Evolutionary conservation across 53 echinoderm and acorn worm genomes (phyloP).

Genomic region (Henricia sp.): DNA sequence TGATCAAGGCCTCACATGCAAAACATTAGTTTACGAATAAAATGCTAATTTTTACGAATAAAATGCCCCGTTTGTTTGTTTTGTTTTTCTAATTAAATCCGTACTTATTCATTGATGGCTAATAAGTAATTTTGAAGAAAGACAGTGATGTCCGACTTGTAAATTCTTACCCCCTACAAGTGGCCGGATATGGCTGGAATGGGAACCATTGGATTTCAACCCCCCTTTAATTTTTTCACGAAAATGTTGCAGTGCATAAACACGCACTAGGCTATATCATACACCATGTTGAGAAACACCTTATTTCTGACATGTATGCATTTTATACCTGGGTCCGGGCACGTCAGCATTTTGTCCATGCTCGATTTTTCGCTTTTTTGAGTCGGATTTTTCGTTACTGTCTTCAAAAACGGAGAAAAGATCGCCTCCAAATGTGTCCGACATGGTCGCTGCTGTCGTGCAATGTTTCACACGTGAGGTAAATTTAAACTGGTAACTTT

Average conservation of each 20-base stretch:
- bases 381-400: neutral
- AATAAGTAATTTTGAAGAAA: too few species aligned
- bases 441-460: slow-evolving; percentile 23
- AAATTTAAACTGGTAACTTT: neutral
- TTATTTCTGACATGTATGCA: too few species aligned
- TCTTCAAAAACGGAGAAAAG: slow-evolving; percentile 85
- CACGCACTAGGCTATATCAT: neutral
- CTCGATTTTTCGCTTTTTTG: slow-evolving; percentile 5
- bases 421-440: slow-evolving; percentile 79
- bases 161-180: too few species aligned
- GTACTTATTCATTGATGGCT: too few species aligned
- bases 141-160: too few species aligned
- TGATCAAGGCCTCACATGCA: too few species aligned
- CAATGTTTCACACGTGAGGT: neutral
- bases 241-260: slow-evolving; percentile 4
- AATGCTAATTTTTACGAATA: too few species aligned
- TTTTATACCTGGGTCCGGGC: slow-evolving; percentile 3
- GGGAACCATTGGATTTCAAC: neutral
- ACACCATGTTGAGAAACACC: neutral
- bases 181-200: too few species aligned
- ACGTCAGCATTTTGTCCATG: neutral
- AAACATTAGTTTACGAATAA: too few species aligned
- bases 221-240: neutral
- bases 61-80: too few species aligned
- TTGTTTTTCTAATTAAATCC: too few species aligned